Evolutionary conservation across 2,888 invertebrate species (phyloP), one percentile per base, ranked within the genome.

Genomic region (Allacma fusca): DNA sequence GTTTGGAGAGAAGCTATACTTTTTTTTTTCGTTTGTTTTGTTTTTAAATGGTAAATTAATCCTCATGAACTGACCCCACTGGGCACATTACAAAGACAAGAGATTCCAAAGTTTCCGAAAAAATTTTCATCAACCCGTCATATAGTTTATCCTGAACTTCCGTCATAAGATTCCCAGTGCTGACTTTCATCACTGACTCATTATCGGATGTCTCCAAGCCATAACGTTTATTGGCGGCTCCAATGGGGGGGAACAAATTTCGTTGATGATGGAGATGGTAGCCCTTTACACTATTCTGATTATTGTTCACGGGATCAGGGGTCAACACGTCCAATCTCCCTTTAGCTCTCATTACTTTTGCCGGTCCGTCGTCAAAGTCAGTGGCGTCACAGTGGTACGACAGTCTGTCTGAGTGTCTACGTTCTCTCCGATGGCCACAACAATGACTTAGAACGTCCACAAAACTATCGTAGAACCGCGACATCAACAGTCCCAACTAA

Each of bases 51-150:
- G 21, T 62, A 26, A 62, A 62, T n/a, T n/a, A n/a, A 43, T 71
- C 57, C 50, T 29, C 34, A 23, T 12, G 21, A 68, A 78, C 78
- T 75, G 75, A 78, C 78, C 78, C 78, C 75, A 78, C 75, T 65
- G 78, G 78, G 69, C 78, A 78, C 62, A 78, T 62, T 23, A 75
- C 57, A 71, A 65, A 75, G 71, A 71, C 71, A 78, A 78, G 78
- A 75, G 78, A 78, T 70, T 78, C 78, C 78, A 78, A 71, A 75
- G 71, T 76, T 24, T 78, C 78, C 65, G 74, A 65, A 78, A 78
- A 72, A 78, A 78, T 28, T 74, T 72, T 78, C 78, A 78, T 78
- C 78, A 78, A 78, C 68, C 78, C 78, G 72, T 78, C 78, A 74
- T 67, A 74, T 28, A 78, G 69, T 68, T 78, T 78, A 24, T 69